Conservation (phyloP, 2,888 invertebrate species). For the Eumerus sabulonum region DNA sequence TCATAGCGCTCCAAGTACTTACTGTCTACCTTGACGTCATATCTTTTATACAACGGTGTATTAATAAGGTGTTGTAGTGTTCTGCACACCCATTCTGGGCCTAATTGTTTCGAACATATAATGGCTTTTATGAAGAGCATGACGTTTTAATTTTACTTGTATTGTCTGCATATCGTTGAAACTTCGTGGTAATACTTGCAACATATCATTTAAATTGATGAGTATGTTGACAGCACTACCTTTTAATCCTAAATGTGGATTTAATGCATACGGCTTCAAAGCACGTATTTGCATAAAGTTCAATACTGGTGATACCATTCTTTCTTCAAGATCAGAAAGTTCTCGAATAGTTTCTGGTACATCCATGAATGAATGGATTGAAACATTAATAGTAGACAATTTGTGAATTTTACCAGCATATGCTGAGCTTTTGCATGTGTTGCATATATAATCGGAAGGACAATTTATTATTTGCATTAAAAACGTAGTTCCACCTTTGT, state of each 20-base stretch:
- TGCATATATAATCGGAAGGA: constrained; percentile 2
- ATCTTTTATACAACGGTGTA: too few relatives aligned
- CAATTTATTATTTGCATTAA: not conserved
- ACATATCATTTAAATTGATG: too few relatives aligned
- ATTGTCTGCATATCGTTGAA: too few relatives aligned
- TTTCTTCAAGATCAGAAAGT: constrained; percentile 5
- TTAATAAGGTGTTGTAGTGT: too few relatives aligned
- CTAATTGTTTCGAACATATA: constrained; percentile 72
- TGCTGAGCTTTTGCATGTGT: constrained; percentile 3
- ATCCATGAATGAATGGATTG: too few relatives aligned
- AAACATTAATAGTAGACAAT: not conserved
- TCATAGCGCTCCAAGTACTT: too few relatives aligned
- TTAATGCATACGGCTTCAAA: not conserved
- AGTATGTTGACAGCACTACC: too few relatives aligned
- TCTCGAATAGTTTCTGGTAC: not conserved
- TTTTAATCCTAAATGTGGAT: constrained; percentile 3
- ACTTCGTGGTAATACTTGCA: too few relatives aligned
- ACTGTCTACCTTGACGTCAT: too few relatives aligned
- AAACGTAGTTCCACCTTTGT: not conserved
- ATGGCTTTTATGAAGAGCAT: constrained; percentile 40
- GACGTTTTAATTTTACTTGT: too few relatives aligned
- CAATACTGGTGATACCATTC: too few relatives aligned
- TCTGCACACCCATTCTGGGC: constrained; percentile 40
- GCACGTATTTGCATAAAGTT: not conserved
- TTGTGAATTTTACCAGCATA: not conserved